These are phyloP conservation scores for Cantharis rufa DNA, from an alignment of 2,888 invertebrate species.

Conservation along the genomic window DNA sequence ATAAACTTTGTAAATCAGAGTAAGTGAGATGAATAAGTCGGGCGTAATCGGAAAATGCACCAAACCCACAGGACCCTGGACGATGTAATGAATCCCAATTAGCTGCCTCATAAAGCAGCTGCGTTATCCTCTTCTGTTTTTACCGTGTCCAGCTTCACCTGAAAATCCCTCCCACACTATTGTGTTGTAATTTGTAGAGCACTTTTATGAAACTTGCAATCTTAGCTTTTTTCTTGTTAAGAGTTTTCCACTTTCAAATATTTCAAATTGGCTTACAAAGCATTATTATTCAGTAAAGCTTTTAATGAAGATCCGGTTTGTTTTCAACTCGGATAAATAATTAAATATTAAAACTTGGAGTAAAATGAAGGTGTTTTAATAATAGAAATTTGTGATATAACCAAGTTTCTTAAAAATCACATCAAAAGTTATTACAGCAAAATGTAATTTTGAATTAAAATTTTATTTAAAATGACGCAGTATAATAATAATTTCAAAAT, in stretches of 20 bases:
- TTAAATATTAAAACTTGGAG: background rate
- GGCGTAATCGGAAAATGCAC: constrained; percentile 48
- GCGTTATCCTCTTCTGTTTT: constrained; percentile 32
- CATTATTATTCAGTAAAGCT: background rate
- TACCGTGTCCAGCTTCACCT: constrained; percentile 32
- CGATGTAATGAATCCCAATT: constrained; percentile 51
- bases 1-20: constrained; percentile 51
- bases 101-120: constrained; percentile 48
- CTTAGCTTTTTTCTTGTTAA: constrained; percentile 17
- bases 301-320: constrained; percentile 3
- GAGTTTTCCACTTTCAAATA: constrained; percentile 6
- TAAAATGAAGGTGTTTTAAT: background rate
- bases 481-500: constrained; percentile 38
- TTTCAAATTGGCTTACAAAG: constrained; percentile 7
- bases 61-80: constrained; percentile 47
- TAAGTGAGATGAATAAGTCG: constrained; percentile 51
- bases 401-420: background rate
- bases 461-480: constrained; percentile 22
- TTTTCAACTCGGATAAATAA: constrained; percentile 5
- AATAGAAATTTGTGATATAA: background rate
- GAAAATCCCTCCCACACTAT: constrained; percentile 26
- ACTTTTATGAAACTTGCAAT: constrained; percentile 12
- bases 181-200: constrained; percentile 29
- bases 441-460: background rate
- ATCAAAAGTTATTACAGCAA: background rate